Percentiles rank a stretch among this genome's conserved stretches.
Conservation (phyloP, 2,797 vertebrate genomes). For the Sebastes kiyomatsui region DNA sequence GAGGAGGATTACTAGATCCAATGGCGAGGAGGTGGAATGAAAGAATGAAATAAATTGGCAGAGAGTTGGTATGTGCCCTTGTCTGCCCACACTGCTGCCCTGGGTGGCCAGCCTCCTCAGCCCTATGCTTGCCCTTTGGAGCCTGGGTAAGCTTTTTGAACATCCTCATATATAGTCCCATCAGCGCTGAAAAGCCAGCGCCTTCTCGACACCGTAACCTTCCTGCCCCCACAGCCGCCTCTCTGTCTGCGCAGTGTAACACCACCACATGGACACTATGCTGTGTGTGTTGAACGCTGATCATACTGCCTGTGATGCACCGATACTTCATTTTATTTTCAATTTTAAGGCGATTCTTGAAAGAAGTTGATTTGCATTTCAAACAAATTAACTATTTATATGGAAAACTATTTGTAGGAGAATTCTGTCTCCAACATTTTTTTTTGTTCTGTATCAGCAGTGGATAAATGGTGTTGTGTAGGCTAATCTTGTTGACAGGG, state of each 20-base stretch:
- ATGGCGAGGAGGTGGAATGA: background rate
- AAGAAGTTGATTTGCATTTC: background rate
- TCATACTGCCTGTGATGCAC: background rate
- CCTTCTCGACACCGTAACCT: background rate
- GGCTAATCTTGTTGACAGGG: slow-evolving; percentile 27
- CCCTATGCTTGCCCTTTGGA: background rate
- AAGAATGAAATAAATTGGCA: background rate
- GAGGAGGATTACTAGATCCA: background rate
- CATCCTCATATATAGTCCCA: background rate
- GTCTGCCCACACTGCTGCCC: background rate
- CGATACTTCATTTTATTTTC: background rate
- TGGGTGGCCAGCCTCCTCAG: background rate
- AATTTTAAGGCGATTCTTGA: background rate
- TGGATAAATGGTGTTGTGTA: background rate
- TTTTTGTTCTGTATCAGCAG: background rate
- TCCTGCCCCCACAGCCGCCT: background rate
- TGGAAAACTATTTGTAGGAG: background rate
- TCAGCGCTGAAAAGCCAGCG: background rate
- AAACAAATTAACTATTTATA: background rate
- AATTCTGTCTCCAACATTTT: background rate
- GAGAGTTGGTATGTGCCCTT: background rate
- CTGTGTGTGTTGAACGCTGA: background rate
- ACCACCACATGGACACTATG: background rate
- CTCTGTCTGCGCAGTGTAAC: background rate
- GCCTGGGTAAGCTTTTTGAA: background rate